Evolutionary conservation across 1,140 invertebrate species (phyloP), one percentile per base, ranked within the genome.

Genomic region (Potamilus streckersoni): DNA sequence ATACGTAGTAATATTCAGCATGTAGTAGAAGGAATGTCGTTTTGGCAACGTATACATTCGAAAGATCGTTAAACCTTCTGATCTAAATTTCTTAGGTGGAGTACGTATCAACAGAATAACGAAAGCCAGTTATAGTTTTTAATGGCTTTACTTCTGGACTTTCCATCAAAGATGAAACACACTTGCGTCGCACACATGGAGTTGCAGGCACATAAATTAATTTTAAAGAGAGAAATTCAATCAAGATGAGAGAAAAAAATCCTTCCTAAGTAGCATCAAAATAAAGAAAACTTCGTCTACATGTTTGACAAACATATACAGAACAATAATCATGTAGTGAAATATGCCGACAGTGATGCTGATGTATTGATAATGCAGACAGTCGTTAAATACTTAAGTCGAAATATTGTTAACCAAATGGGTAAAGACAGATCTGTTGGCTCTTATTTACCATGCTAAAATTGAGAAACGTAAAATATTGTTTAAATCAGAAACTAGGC

Each of bases 381-480:
- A 15, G 79, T 73, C n/a, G 60, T 76, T 8, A 19, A 62, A 61
- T 31, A 12, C 17, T 59, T 78, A 27, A 20, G 68, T 19, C 11
- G 62, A 31, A 14, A 55, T 57, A 13, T 3, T 20, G 67, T 71
- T 17, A 62, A 75, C 13, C 70, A 77, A n/a, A 64, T 82, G 16
- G 79, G 74, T 20, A 71, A 79, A 65, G 79, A 82, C 73, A 55
- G 73, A 78, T 71, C 31, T 82, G 13, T 69, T 82, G n/a, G 73
- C 80, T 23, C 76, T 80, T 20, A 76, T 58, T 59, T 56, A 74
- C 20, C 68, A 73, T 59, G 59, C 65, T 38, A 73, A 55, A 20
- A 4, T 65, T 31, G 14, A 8, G 16, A 6, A 15, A 17, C 19
- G 55, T 38, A n/a, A 76, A 19, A 49, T 71, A 20, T 59, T 16